Percentiles rank a stretch among this genome's conserved stretches.
Evolutionary conservation across 2,113 vertebrate genomes (phyloP).

Genomic region (Stictonetta naevosa): DNA sequence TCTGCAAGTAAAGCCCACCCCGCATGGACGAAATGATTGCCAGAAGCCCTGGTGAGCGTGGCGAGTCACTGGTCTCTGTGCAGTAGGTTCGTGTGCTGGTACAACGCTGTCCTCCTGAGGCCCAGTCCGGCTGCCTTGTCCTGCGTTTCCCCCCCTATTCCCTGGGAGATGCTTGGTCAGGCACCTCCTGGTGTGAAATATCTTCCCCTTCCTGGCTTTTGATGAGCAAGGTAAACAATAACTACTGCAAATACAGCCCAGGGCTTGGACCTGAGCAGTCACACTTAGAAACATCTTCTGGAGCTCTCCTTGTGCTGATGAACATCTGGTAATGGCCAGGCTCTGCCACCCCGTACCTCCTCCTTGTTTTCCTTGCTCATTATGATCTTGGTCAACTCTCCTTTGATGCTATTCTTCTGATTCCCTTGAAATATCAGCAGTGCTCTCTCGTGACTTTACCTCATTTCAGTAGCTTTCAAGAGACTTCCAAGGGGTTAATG

Average conservation of each 20-base stretch:
- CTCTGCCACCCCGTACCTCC: background rate
- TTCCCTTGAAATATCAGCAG: background rate
- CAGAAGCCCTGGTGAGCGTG: too few species aligned
- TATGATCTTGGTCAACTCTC: background rate
- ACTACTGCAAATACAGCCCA: background rate
- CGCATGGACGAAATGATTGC: too few species aligned
- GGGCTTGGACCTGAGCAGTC: background rate
- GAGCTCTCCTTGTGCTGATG: background rate
- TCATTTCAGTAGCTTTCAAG: background rate
- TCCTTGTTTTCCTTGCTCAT: background rate
- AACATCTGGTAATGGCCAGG: background rate
- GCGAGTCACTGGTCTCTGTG: too few species aligned
- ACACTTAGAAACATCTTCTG: background rate
- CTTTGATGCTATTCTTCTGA: accelerated
- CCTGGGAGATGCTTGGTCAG: background rate
- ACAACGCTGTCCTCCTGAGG: background rate
- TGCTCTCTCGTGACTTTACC: background rate
- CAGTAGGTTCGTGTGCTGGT: too few species aligned
- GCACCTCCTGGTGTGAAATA: background rate
- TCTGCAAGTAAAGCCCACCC: too few species aligned
- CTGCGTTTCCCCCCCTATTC: background rate
- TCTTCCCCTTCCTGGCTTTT: background rate
- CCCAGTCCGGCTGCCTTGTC: background rate
- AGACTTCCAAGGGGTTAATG: background rate
- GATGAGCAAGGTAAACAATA: background rate